Evolutionary conservation across 2,888 invertebrate species (phyloP).

Genomic region (Melanophora roralis): DNA sequence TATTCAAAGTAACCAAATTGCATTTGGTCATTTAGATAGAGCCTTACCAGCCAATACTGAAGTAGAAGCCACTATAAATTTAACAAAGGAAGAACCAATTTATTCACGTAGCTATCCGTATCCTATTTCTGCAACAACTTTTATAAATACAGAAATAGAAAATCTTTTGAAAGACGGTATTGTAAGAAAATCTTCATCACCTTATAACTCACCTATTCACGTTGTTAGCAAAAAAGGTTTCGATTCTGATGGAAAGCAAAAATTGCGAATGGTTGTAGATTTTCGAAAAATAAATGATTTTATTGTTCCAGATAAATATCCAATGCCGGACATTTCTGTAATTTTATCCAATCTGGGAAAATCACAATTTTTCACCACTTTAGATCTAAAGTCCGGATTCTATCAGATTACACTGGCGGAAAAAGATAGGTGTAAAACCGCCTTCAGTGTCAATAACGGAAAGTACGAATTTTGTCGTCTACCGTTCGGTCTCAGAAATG

Average conservation of each 20-base stretch:
- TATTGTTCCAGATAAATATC: too few relatives aligned
- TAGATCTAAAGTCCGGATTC: too few relatives aligned
- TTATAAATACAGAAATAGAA: constrained; percentile 17
- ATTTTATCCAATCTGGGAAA: too few relatives aligned
- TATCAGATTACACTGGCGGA: not conserved
- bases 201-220: not conserved
- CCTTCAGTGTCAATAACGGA: not conserved
- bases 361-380: too few relatives aligned
- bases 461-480: not conserved
- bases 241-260: not conserved
- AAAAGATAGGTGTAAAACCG: not conserved
- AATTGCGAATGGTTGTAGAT: not conserved
- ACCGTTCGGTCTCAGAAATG: not conserved
- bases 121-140: constrained; percentile 27
- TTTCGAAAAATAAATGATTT: not conserved
- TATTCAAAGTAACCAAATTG: too few relatives aligned
- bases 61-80: too few relatives aligned
- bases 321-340: too few relatives aligned
- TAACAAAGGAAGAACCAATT: too few relatives aligned
- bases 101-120: too few relatives aligned
- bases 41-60: too few relatives aligned
- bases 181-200: constrained; percentile 10
- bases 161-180: constrained; percentile 7
- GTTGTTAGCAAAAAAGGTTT: not conserved
- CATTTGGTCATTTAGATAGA: too few relatives aligned